Evolutionary conservation across 2,888 invertebrate genomes (phyloP), one percentile per base, ranked within the genome.

Genomic region (Smittia aterrima): DNA sequence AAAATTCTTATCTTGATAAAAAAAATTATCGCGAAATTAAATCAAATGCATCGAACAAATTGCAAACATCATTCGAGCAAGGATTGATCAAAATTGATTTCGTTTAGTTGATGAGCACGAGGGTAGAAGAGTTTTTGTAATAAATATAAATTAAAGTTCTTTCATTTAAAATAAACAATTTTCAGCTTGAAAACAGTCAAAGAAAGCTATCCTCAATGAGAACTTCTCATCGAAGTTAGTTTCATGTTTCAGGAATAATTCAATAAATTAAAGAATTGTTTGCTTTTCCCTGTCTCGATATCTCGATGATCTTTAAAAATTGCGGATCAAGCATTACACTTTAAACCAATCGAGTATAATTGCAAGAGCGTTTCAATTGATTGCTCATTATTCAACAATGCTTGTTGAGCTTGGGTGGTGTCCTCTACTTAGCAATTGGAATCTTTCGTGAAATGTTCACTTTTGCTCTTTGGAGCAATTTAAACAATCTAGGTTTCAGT

Each of bases 231-330:
- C 16, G 64, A 25, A 13, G 16, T 64, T 1, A 9, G 25, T 1
- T 27, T 64, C 3, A 64, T 70, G 25, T 70, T 27, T 70, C 41
- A 32, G n/a, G 72, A 72, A 24, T 13, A 54, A 40, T 72, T 72
- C 20, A 40, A 80, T 71, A 83, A 83, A 22, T 80, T n/a, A n/a
- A n/a, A n/a, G n/a, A n/a, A n/a, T n/a, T n/a, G n/a, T n/a, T 80
- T 74, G 83, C 81, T 66, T 81, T 80, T 1, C 78, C 82, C 79
- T 74, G 83, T 4, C 82, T 79, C 75, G 82, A 81, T 38, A 80
- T 83, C 1, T 81, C 82, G 0, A 77, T 78, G 6, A 82, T 83
- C 18, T 83, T 83, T 62, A 24, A 79, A 40, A 76, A 80, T 72
- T 78, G 82, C 4, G 83, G 82, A 0, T 81, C 82, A 7, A 81